Evolutionary conservation across 2,797 vertebrate genomes (phyloP).

Genomic region (Tenualosa thibaudeaui): DNA sequence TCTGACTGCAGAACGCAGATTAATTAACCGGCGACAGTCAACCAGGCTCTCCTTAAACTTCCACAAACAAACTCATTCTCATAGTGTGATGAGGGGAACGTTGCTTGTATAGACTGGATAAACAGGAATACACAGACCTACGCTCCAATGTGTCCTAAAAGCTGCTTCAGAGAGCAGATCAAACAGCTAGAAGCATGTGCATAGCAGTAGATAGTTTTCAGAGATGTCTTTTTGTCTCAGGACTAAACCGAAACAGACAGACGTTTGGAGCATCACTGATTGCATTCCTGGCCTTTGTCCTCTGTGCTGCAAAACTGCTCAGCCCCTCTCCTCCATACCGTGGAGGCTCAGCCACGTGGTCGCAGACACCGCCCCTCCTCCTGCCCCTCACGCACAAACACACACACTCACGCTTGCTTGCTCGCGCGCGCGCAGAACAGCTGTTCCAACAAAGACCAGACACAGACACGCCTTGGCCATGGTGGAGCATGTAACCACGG

Average conservation of each 20-base stretch:
- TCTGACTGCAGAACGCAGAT: neutral
- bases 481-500: neutral
- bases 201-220: neutral
- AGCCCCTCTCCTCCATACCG: constrained; percentile 4
- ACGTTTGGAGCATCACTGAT: neutral
- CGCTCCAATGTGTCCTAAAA: neutral
- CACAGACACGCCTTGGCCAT: constrained; percentile 44
- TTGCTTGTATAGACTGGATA: neutral
- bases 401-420: neutral
- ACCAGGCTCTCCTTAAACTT: neutral
- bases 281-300: neutral
- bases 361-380: constrained; percentile 38
- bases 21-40: neutral
- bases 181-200: neutral
- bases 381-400: constrained; percentile 30
- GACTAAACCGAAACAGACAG: neutral
- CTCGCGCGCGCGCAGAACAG: constrained; percentile 45
- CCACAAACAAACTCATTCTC: neutral
- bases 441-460: constrained; percentile 64
- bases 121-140: neutral
- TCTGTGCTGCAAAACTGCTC: constrained; percentile 11
- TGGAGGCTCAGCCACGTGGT: constrained; percentile 29
- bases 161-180: neutral
- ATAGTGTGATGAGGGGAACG: neutral
- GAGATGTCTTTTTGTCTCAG: neutral